Base-by-base conservation (phyloP, 2,888 invertebrate genomes). In the Agriotes lineatus region DNA sequence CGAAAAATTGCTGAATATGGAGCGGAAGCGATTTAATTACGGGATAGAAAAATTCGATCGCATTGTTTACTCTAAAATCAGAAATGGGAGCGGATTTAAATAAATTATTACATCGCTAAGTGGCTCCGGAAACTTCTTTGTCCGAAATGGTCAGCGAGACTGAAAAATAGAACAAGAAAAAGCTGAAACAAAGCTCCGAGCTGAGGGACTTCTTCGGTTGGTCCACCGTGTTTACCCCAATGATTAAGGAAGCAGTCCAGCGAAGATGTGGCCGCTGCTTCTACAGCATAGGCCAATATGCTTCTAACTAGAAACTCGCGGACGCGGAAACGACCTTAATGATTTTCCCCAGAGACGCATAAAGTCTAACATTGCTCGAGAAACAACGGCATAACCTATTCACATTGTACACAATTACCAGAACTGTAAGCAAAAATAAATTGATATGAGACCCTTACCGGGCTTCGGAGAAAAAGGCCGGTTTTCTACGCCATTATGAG, bases 301-400 rank as follows among this genome's bases (percentile, higher is more conserved):
- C 74, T 73, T 74, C 77, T 78, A 78, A 77, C 76, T 77, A 77
- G 78, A 78, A 78, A 78, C 72, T 75, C 76, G 75, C 74, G 76
- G 77, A 78, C 75, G 77, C 75, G 78, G 77, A 78, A 78, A 75
- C 76, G 72, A 72, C 75, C 78, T 76, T 77, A 78, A 78, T 77
- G 76, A 77, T 78, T 78, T 77, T 75, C 76, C 74, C 76, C 63
- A 64, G 72, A 72, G 71, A 76, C 74, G 72, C 73, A 75, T 74
- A 76, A 77, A 73, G 73, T 72, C 68, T 69, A 66, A 71, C 71
- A 68, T 72, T 71, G 67, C 67, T 67, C 60, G 54, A 63, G 68
- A 72, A 71, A 72, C 63, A 70, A 61, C 67, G 44, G 66, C 67
- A 72, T 66, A 70, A 69, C 64, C 67, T 68, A 66, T 68, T 71